Base-by-base conservation (phyloP, 2,113 vertebrate genomes). In the Neotoma lepida region DNA sequence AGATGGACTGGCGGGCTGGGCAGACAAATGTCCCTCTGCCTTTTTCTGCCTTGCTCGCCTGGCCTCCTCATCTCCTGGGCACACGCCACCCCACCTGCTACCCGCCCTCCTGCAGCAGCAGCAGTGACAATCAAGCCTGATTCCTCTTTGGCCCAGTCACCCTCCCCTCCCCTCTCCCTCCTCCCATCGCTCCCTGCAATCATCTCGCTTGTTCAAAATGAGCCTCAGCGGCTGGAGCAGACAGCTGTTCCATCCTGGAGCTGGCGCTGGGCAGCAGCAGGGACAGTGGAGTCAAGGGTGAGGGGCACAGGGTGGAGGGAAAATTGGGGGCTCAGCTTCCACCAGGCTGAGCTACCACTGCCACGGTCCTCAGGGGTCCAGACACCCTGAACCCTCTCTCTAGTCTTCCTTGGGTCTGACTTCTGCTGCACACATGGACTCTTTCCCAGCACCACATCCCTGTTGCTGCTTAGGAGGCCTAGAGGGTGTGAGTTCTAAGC, bases 131-230 rank as follows among this genome's bases (percentile, higher is more conserved):
- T 96, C 74, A 61, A 28, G 95, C 88, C 96, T 81, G 92, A 96
- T 96, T 97, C 92, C 95, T 96, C 92, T 92, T 46, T 76, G 95
- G 94, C 94, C 97, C 80, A 2, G 24, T 84, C 80, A 63, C 56
- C 80, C 85, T 18, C 66, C 46, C 7, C 44, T 73, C 86, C 63
- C n/a, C 1, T 7, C 18, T 15, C n/a, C 74, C 80, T 80, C 90
- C 93, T 76, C 41, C 84, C 92, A 78, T 13, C 92, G 41, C 61
- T 77, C 93, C 88, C 92, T 49, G 95, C 84, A 97, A 97, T 97
- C 97, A 97, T 94, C 96, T 97, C 93, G 74, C 95, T 97, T 97
- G 97, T 97, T 97, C 95, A 76, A 89, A 95, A 96, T 91, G 94
- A 96, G 96, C 86, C 82, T 74, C 58, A 64, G 93, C 90, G 96